Conservation (phyloP, 2,888 invertebrate genomes). For the Dryomyza anilis region DNA sequence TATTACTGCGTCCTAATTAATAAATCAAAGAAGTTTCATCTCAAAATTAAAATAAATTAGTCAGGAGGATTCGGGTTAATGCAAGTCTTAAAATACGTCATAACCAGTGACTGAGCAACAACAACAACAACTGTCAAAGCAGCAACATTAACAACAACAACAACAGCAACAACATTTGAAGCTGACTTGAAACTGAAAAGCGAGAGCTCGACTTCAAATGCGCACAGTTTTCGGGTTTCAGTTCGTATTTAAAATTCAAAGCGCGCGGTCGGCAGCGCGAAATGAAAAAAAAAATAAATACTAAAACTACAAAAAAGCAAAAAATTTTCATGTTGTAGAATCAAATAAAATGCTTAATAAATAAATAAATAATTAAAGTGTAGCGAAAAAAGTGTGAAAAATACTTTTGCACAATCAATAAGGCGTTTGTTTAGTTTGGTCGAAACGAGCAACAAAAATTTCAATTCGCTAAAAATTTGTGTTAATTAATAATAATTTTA, state of each 20-base stretch:
- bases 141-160: neutral
- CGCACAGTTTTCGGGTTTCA: conserved; percentile 30
- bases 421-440: neutral
- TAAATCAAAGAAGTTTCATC: too few species aligned
- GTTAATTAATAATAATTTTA: conserved; percentile 5
- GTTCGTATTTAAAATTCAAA: conserved; percentile 37
- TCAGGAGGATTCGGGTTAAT: neutral
- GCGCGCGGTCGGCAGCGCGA: conserved; percentile 34
- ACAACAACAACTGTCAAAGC: neutral
- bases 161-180: neutral
- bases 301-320: neutral
- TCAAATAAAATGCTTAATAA: neutral
- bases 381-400: neutral
- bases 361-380: neutral
- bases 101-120: neutral
- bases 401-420: too few species aligned
- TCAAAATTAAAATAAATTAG: too few species aligned
- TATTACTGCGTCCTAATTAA: too few species aligned
- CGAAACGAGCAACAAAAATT: neutral
- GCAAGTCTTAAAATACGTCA: neutral
- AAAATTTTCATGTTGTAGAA: neutral
- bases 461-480: neutral
- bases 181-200: too few species aligned
- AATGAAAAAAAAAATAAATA: neutral
- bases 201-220: conserved; percentile 27